phyloP scores from a whole-genome alignment of 2,113 vertebrate genomes.

The Trinectes maculatus region DNA sequence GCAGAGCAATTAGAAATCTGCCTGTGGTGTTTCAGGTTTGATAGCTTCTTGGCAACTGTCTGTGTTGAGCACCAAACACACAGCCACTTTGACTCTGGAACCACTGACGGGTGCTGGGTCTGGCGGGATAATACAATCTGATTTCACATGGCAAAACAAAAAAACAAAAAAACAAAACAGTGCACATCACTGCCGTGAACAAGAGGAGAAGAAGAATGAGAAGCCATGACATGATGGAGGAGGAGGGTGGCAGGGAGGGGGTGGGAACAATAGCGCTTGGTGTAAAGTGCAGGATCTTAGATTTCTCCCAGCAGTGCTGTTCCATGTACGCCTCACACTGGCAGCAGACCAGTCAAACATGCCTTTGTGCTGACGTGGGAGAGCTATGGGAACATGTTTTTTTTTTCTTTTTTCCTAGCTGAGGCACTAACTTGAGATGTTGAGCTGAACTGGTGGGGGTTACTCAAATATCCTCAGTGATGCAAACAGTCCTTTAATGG shows the following conservation, averaged over 20 bases:
- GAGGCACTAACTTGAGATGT: slow-evolving; percentile 53
- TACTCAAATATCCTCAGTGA: slow-evolving; percentile 47
- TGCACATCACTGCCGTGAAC: slow-evolving; percentile 30
- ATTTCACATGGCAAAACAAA: slow-evolving; percentile 41
- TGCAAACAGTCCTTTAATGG: slow-evolving; percentile 51
- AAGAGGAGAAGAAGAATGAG: slow-evolving; percentile 25
- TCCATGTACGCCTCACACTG: slow-evolving; percentile 56
- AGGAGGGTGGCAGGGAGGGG: background rate
- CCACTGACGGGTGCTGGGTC: slow-evolving; percentile 30
- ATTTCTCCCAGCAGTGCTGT: slow-evolving; percentile 54
- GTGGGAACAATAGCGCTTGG: slow-evolving; percentile 54
- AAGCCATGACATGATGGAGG: slow-evolving; percentile 16
- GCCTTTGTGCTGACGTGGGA: slow-evolving; percentile 79
- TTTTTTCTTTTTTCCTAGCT: slow-evolving; percentile 33
- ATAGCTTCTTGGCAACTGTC: slow-evolving; percentile 62
- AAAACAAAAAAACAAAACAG: slow-evolving; percentile 43
- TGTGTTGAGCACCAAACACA: slow-evolving; percentile 20
- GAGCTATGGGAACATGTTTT: slow-evolving; percentile 73
- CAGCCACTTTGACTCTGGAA: slow-evolving; percentile 28
- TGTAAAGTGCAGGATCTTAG: slow-evolving; percentile 68
- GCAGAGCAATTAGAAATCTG: slow-evolving; percentile 46
- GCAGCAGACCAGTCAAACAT: slow-evolving; percentile 73
- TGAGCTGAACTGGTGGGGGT: slow-evolving; percentile 39
- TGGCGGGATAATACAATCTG: slow-evolving; percentile 43
- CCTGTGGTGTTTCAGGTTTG: slow-evolving; percentile 38